Percentiles rank a stretch among this genome's conserved stretches.
Evolutionary conservation across 2,888 invertebrate genomes (phyloP).

Genomic region (Orthonevra nobilis): DNA sequence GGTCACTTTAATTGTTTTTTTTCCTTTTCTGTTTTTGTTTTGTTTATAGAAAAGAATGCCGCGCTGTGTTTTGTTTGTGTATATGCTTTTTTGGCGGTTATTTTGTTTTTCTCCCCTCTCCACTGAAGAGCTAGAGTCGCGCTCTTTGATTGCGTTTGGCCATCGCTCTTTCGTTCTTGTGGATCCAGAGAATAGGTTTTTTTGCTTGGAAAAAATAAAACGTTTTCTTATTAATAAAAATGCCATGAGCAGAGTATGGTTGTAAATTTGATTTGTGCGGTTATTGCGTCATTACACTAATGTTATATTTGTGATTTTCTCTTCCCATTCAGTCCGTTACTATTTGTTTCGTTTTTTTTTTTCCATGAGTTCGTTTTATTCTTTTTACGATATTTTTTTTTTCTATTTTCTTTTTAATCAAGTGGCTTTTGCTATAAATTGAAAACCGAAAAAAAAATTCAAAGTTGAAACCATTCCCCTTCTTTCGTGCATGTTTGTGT

Average conservation of each 20-base stretch:
- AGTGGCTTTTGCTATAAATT: background rate
- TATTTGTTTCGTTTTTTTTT: background rate
- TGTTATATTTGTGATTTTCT: conserved; percentile 1
- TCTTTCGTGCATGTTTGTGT: conserved; percentile 31
- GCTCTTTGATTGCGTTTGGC: conserved; percentile 50
- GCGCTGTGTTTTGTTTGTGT: conserved; percentile 51
- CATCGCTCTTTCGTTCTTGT: conserved; percentile 33
- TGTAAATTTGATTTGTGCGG: conserved; percentile 35
- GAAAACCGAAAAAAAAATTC: background rate
- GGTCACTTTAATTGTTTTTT: conserved; percentile 30
- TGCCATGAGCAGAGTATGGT: conserved; percentile 22
- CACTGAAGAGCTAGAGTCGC: conserved; percentile 43
- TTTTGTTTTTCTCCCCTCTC: conserved; percentile 34
- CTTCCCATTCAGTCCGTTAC: background rate
- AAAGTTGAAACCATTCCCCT: conserved; percentile 19
- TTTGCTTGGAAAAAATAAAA: conserved; percentile 17
- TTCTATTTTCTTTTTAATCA: background rate
- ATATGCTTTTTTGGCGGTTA: conserved; percentile 68
- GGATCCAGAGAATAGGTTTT: conserved; percentile 37
- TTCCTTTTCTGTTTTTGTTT: conserved; percentile 52
- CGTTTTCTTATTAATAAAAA: conserved; percentile 43
- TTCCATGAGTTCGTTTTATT: background rate
- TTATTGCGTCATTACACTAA: conserved; percentile 62
- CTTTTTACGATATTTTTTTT: conserved; percentile 9
- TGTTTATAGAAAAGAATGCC: conserved; percentile 55